Base-by-base conservation (phyloP, 2,888 invertebrate genomes). In the Drosophila lutescens region DNA sequence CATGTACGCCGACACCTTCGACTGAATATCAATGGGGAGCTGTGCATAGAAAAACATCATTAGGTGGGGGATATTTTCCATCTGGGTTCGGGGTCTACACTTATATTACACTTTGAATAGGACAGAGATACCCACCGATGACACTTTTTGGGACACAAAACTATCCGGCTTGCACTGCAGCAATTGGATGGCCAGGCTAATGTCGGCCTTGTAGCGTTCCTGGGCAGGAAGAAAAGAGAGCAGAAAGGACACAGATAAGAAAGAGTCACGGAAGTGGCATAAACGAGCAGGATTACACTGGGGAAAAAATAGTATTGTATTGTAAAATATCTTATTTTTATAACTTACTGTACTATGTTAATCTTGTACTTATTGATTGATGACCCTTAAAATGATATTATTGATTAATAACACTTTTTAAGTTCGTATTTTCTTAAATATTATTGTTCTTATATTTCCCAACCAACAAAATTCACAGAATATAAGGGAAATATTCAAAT, bases 81-180 rank as follows among this genome's bases (percentile, higher is more conserved):
- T 26, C 9, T 20, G 20, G 17, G 12, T 40, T 40, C 1, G 13
- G 23, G 12, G 15, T 13, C 12, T 44, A 12, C 20, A 20, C 20
- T 23, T 23, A 43, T 47, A 54, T 26, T 30, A 51, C 23, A 46
- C 20, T 8, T 36, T 15, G 46, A 12, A 30, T 30, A 8, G 30
- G 6, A 26, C 6, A 30, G 6, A 38, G 23, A 54, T 17, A 94
- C 95, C 95, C 94, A 97, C 97, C 92, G 95, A 95, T 91, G 97
- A 97, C 88, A 97, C 94, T 93, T 96, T 97, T 90, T 98, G 98
- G 47, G 97, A 95, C 71, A 98, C 96, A 93, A 98, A 98, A 93
- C 97, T 97, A 78, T 97, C 96, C 79, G 98, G 98, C 91, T 98
- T 98, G 92, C 98, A 98, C 91, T 98, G 98, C 58, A 98, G 93